phyloP scores from a whole-genome alignment of 2,113 vertebrate genomes.

The Crotalus horridus region DNA sequence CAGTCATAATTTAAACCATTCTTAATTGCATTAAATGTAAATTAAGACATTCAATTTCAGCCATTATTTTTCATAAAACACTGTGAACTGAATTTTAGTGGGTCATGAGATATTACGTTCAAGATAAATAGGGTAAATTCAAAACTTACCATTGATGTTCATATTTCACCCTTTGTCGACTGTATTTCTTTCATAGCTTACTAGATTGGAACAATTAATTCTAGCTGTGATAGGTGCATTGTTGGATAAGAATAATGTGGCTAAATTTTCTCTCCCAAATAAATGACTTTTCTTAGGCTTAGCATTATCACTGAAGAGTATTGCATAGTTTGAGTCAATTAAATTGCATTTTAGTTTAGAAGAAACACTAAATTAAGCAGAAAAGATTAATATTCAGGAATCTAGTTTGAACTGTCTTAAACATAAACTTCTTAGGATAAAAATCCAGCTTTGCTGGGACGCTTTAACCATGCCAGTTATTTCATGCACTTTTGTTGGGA shows the following conservation, averaged over 20 bases:
- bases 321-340: constrained; percentile 64
- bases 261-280: constrained; percentile 62
- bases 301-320: constrained; percentile 60
- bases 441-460: neutral
- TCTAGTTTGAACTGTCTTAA: constrained; percentile 36
- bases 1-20: constrained; percentile 97
- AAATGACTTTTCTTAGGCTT: constrained; percentile 71
- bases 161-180: constrained; percentile 80
- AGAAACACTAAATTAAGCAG: constrained; percentile 65
- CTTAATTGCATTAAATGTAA: constrained; percentile 99
- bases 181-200: constrained; percentile 73
- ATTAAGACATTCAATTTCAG: constrained; percentile 98
- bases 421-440: constrained; percentile 25
- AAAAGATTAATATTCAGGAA: constrained; percentile 53
- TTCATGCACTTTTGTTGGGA: neutral
- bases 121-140: constrained; percentile 79
- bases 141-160: constrained; percentile 76
- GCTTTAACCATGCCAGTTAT: neutral
- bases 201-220: constrained; percentile 79
- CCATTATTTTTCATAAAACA: constrained; percentile 99
- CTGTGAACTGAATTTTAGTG: constrained; percentile 95
- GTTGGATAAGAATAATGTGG: constrained; percentile 69
- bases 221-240: constrained; percentile 70
- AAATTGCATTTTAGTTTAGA: constrained; percentile 64
- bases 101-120: constrained; percentile 87